A percentile compares a stretch with the other conserved stretches of the same genome.
Conservation (phyloP, 2,797 vertebrate species). For the Manis crassicaudata region DNA sequence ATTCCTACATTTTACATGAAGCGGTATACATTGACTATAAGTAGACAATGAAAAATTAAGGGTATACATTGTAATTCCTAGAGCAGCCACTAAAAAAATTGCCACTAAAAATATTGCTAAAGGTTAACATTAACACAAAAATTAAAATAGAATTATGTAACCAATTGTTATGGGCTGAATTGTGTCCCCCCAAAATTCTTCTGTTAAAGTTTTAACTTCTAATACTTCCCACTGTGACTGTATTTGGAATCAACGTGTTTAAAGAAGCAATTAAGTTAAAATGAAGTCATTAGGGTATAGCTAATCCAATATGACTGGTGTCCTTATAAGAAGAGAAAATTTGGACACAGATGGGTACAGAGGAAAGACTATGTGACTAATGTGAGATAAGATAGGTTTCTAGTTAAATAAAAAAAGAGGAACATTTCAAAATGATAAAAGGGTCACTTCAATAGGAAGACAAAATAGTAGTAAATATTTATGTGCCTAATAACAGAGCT, state of each 20-base stretch:
- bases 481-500: neutral
- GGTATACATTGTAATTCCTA: neutral
- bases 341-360: neutral
- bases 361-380: neutral
- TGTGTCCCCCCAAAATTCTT: neutral
- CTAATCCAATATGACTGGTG: neutral
- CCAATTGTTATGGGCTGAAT: neutral
- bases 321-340: neutral
- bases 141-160: neutral
- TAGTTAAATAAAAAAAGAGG: neutral
- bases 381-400: neutral
- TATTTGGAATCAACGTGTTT: neutral
- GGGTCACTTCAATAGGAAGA: neutral
- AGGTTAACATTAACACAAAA: neutral
- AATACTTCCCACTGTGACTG: neutral
- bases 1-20: neutral
- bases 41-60: neutral
- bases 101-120: neutral
- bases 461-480: neutral
- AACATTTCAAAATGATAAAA: neutral
- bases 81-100: neutral
- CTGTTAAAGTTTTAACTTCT: neutral
- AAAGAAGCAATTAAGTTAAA: neutral
- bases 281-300: neutral
- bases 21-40: neutral